Conservation (phyloP, 2,888 invertebrate species). For the Malacosoma neustria region DNA sequence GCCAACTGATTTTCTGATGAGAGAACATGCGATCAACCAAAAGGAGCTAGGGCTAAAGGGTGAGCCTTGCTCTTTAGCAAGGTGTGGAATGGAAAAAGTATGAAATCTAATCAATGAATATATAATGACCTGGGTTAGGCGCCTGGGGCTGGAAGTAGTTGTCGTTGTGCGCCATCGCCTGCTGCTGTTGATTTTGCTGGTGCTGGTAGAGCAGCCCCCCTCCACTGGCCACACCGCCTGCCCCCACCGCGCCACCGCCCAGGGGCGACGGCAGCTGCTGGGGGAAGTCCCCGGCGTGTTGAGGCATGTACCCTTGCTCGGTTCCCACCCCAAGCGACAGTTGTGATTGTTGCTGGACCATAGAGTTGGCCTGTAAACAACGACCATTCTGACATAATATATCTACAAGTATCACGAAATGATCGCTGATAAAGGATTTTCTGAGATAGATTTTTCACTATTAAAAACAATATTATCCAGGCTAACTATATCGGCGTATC, state of each 20-base stretch:
- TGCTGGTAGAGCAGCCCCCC: constrained; percentile 29
- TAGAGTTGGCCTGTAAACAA: constrained; percentile 22
- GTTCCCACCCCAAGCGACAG: constrained; percentile 17
- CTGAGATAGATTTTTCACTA: too few species aligned
- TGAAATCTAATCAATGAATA: too few species aligned
- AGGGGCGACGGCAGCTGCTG: constrained; percentile 31
- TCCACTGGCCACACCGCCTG: constrained; percentile 19
- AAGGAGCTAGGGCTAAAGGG: too few species aligned
- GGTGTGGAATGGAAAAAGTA: too few species aligned
- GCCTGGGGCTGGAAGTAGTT: constrained; percentile 40
- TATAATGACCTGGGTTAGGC: constrained; percentile 2
- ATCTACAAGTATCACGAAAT: too few species aligned
- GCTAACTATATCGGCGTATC: too few species aligned
- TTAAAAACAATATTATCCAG: too few species aligned
- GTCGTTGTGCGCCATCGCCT: constrained; percentile 28
- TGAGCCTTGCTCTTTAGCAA: too few species aligned
- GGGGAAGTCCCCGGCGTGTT: constrained; percentile 22
- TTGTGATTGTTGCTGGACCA: constrained; percentile 29
- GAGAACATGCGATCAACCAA: too few species aligned
- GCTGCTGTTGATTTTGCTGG: constrained; percentile 34
- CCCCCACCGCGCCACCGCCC: constrained; percentile 14
- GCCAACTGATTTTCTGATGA: too few species aligned
- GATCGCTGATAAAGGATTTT: too few species aligned
- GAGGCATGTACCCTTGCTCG: constrained; percentile 34
- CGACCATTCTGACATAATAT: background rate